phyloP scores from a whole-genome alignment of 1,140 invertebrate species.

The Leptopilina boulardi region DNA sequence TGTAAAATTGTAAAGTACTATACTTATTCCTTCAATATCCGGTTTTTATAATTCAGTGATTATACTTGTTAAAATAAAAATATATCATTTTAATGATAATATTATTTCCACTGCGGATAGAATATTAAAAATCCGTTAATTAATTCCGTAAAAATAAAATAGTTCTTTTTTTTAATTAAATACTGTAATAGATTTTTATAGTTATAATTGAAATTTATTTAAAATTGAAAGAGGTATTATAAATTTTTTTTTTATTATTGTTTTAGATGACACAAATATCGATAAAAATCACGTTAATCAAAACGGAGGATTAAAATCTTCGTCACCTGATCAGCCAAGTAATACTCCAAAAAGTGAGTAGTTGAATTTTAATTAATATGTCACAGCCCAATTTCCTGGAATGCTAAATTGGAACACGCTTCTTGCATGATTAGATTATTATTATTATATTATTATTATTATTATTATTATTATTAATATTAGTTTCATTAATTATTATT shows the following conservation, averaged over 20 bases:
- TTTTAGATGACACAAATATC: conserved; percentile 68
- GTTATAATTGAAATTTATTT: not conserved
- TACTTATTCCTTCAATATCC: too few species aligned
- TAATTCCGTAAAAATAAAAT: too few species aligned
- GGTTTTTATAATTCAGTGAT: too few species aligned
- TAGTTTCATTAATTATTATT: not conserved
- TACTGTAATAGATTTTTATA: too few species aligned
- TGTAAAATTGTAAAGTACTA: too few species aligned
- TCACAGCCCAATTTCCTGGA: conserved; percentile 37
- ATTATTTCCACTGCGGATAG: too few species aligned
- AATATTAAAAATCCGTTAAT: too few species aligned
- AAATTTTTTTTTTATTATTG: not conserved
- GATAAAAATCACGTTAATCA: conserved; percentile 59
- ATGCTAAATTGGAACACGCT: conserved; percentile 50
- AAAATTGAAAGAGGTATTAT: not conserved
- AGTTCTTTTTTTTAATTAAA: too few species aligned
- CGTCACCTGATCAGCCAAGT: conserved; percentile 49
- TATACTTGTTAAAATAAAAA: too few species aligned
- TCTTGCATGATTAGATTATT: conserved; percentile 50
- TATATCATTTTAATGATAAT: too few species aligned
- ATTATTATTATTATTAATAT: not conserved
- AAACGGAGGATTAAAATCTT: conserved; percentile 64
- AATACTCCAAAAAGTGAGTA: conserved; percentile 62
- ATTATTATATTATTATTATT: not conserved
- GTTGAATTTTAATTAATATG: not conserved